Evolutionary conservation across 2,888 invertebrate genomes (phyloP).

Genomic region (Zygaena filipendulae): DNA sequence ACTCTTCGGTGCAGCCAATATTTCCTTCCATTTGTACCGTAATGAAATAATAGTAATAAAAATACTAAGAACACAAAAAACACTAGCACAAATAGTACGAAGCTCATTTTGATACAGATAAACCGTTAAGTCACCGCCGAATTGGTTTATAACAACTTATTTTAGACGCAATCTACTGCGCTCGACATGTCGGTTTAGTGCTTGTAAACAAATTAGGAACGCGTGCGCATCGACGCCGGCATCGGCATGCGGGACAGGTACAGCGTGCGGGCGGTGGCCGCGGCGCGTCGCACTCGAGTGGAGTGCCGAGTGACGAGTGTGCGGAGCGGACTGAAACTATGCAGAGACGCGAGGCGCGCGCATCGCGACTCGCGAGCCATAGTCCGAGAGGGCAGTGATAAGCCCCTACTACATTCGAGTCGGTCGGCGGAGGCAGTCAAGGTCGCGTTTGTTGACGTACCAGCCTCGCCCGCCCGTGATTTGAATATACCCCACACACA

Average conservation of each 20-base stretch:
- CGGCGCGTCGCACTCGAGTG: constrained; percentile 46
- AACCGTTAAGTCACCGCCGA: constrained; percentile 19
- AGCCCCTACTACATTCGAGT: constrained; percentile 27
- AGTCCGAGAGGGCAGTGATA: no score
- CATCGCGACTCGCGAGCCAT: constrained; percentile 28
- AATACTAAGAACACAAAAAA: constrained; percentile 31
- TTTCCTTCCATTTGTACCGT: constrained; percentile 44
- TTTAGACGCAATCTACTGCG: constrained; percentile 1
- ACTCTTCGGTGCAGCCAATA: constrained; percentile 51
- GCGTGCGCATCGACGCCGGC: no score
- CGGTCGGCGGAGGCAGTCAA: constrained; percentile 42
- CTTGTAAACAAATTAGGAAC: no score
- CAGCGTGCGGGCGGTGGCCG: constrained; percentile 24
- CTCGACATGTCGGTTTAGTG: no score
- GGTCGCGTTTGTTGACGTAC: constrained; percentile 44
- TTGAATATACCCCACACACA: constrained; percentile 46
- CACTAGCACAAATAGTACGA: constrained; percentile 39
- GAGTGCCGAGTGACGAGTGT: no score
- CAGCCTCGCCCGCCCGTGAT: constrained; percentile 48
- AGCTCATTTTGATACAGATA: constrained; percentile 21
- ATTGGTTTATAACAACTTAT: constrained; percentile 11
- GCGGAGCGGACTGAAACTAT: no score
- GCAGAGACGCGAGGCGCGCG: no score
- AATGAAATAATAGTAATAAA: constrained; percentile 40
- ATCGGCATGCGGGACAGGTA: constrained; percentile 19